Conservation (phyloP, 2,888 invertebrate genomes). For the Sinelater perroti region DNA sequence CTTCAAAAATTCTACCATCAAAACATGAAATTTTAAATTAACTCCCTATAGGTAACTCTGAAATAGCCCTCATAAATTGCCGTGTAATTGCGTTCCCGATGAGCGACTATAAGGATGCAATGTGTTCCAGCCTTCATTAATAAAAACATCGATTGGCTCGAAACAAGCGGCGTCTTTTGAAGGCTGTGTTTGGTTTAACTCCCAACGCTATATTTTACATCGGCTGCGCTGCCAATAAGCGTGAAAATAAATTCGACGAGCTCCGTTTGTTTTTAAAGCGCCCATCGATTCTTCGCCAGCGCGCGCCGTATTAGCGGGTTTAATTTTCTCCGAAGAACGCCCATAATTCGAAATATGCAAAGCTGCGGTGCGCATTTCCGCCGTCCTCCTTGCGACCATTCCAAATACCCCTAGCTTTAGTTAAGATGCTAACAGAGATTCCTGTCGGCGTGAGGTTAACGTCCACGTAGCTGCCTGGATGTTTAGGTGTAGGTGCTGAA, state of each 20-base stretch:
- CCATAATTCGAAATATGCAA: constrained; percentile 18
- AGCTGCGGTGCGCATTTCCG: constrained; percentile 3
- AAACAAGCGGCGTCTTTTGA: constrained; percentile 24
- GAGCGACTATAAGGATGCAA: constrained; percentile 18
- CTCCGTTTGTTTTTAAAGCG: constrained; percentile 34
- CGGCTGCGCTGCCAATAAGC: constrained; percentile 31
- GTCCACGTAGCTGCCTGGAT: constrained; percentile 8
- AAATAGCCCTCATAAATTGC: too few relatives aligned
- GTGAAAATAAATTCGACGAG: constrained; percentile 39
- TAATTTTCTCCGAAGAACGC: constrained; percentile 18
- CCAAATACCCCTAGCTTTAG: neutral
- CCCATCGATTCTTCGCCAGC: constrained; percentile 30
- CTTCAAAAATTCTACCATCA: too few relatives aligned
- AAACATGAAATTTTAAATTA: too few relatives aligned
- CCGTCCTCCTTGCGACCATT: too few relatives aligned
- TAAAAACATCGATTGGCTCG: constrained; percentile 13
- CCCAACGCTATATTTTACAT: constrained; percentile 34
- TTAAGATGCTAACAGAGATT: constrained; percentile 7
- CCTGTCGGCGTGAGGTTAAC: constrained; percentile 4
- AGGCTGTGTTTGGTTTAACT: constrained; percentile 31
- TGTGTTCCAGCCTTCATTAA: constrained; percentile 22
- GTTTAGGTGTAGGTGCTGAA: constrained; percentile 11
- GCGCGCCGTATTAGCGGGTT: constrained; percentile 22
- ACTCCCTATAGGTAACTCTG: too few relatives aligned
- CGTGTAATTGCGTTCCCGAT: too few relatives aligned